These are phyloP conservation scores for Bellardia pandia DNA, from an alignment of 2,888 invertebrate genomes.

Conservation along the genomic window DNA sequence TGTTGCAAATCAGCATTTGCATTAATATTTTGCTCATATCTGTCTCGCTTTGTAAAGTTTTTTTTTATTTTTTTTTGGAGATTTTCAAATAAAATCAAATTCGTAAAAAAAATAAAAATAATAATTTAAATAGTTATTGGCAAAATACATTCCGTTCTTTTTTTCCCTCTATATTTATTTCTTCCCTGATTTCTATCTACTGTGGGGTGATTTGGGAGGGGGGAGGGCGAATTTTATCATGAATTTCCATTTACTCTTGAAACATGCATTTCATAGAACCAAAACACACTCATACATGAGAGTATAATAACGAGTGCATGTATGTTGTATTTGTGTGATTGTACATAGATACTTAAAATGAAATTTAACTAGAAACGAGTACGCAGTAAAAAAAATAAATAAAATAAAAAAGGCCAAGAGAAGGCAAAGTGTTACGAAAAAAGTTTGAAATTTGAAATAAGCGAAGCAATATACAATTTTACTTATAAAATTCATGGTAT, in stretches of 20 bases:
- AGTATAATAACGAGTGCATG: slow-evolving; percentile 14
- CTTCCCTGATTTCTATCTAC: background rate
- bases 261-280: slow-evolving; percentile 58
- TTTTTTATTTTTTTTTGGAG: background rate
- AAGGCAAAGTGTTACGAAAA: background rate
- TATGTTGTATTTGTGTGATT: slow-evolving; percentile 34
- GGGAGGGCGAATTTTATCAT: slow-evolving; percentile 42
- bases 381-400: background rate
- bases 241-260: slow-evolving; percentile 65
- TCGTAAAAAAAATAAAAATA: background rate
- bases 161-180: slow-evolving; percentile 15
- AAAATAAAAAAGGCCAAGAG: slow-evolving; percentile 22
- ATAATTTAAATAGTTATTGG: slow-evolving; percentile 48
- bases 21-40: slow-evolving; percentile 14
- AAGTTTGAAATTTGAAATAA: slow-evolving; percentile 30
- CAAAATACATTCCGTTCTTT: slow-evolving; percentile 30
- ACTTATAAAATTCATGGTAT: slow-evolving; percentile 70
- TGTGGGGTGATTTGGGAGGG: background rate
- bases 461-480: slow-evolving; percentile 56
- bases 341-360: slow-evolving; percentile 58
- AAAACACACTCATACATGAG: background rate
- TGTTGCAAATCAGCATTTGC: slow-evolving; percentile 61
- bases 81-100: background rate
- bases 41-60: background rate
- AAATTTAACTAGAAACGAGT: slow-evolving; percentile 57